Evolutionary conservation across 1,140 invertebrate species (phyloP), one percentile per base, ranked within the genome.

Genomic region (Drosophila quadrilineata): DNA sequence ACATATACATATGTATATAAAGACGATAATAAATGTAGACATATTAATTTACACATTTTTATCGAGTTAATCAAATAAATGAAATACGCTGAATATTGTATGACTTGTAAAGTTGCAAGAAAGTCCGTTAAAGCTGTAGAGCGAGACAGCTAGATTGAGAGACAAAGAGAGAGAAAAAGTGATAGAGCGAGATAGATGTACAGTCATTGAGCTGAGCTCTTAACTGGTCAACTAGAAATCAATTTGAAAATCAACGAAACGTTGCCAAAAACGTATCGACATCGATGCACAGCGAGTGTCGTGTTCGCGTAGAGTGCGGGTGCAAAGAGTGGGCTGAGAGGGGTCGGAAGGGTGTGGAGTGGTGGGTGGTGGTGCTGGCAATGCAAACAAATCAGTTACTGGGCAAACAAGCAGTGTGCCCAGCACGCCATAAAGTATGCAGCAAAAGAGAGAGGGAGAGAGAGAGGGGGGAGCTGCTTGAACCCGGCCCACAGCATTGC

Each of bases 231-330:
- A 63, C 76, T 82, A 60, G 64, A 84, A 82, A 82, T 82, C 77
- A 82, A 84, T 82, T 77, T 72, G 50, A 71, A 71, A 82, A 74
- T 69, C 66, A 68, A 71, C 22, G 33, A 45, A 64, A 46, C 65
- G 75, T 56, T 38, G 56, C n/a, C n/a, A 38, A 71, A 53, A 36
- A 68, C 57, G 67, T 84, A 80, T 80, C 76, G 76, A 82, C 76
- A 80, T 80, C n/a, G n/a, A n/a, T n/a, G n/a, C n/a, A n/a, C n/a
- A n/a, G 75, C 57, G 68, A 75, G 75, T 69, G 68, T 71, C 76
- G 73, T 82, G 76, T 63, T 40, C 59, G 74, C 75, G 73, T 77
- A 77, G 77, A 76, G 71, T 67, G 49, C 45, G 46, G 40, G 57
- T 60, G 43, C 52, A 19, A 45, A 14, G 14, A 24, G 53, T n/a